Conservation (phyloP, 2,113 vertebrate species). For the Saccopteryx bilineata region DNA sequence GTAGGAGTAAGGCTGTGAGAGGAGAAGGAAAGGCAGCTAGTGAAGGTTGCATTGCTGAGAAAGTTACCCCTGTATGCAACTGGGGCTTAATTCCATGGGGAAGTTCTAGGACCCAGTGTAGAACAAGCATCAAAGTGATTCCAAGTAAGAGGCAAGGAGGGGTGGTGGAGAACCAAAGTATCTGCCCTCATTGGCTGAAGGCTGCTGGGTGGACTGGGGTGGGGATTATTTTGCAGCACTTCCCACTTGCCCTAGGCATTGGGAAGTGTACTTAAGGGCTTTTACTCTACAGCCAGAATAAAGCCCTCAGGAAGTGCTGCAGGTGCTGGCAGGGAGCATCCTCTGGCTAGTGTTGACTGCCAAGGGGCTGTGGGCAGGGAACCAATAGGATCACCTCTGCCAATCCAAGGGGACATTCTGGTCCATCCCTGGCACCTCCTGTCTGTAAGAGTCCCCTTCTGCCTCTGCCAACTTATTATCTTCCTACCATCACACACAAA, state of each 20-base stretch:
- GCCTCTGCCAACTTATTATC: neutral
- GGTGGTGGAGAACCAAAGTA: neutral
- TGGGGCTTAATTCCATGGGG: neutral
- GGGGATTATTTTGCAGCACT: neutral
- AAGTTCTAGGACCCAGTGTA: neutral
- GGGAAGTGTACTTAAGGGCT: neutral
- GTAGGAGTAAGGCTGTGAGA: neutral
- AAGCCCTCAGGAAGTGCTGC: neutral
- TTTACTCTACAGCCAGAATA: neutral
- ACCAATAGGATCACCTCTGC: neutral
- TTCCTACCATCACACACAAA: neutral
- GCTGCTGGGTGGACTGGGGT: neutral
- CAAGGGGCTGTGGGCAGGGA: neutral
- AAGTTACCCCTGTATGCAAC: neutral
- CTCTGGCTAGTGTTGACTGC: neutral
- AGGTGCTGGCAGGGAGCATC: neutral
- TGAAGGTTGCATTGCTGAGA: neutral
- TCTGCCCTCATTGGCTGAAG: neutral
- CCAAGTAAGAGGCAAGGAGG: neutral
- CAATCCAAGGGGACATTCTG: neutral
- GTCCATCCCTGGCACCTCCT: neutral
- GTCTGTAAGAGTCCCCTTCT: neutral
- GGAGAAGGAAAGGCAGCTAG: neutral
- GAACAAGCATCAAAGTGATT: neutral
- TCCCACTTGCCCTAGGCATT: neutral